Percentiles rank a stretch among this genome's conserved stretches.
Conservation (phyloP, 2,113 vertebrate species). For the Mungos mungo region DNA sequence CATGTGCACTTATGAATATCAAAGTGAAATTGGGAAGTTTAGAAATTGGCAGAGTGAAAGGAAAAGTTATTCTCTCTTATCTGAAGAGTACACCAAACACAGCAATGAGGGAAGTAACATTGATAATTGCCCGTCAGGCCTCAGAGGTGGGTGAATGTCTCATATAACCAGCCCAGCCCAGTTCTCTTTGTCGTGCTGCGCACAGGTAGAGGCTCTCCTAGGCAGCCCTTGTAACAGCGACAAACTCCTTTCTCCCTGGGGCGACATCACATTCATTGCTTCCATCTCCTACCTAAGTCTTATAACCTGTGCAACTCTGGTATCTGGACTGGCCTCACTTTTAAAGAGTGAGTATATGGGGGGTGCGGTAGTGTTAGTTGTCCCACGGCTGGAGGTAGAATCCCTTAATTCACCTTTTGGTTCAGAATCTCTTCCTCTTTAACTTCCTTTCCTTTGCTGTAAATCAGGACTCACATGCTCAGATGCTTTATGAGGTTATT, state of each 20-base stretch:
- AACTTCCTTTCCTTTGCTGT: neutral
- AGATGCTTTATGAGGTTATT: neutral
- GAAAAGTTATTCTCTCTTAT: neutral
- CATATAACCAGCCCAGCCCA: neutral
- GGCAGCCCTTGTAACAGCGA: neutral
- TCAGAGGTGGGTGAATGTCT: fast-evolving
- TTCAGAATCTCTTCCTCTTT: neutral
- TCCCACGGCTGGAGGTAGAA: neutral
- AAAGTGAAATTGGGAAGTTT: neutral
- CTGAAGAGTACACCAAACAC: neutral
- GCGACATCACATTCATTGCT: neutral
- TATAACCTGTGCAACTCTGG: neutral
- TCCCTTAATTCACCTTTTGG: neutral
- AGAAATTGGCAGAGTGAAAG: neutral
- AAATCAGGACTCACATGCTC: neutral
- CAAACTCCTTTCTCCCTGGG: neutral
- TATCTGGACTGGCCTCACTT: neutral
- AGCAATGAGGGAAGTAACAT: neutral
- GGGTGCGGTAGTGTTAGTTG: neutral
- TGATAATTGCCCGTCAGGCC: neutral
- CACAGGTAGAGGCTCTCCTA: neutral
- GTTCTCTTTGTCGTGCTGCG: neutral
- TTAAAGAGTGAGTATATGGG: neutral
- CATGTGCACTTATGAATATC: neutral
- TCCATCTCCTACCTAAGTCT: neutral